These are phyloP conservation scores for Hypotaenidia okinawae DNA, from an alignment of 2,797 vertebrate genomes.

Conservation along the genomic window DNA sequence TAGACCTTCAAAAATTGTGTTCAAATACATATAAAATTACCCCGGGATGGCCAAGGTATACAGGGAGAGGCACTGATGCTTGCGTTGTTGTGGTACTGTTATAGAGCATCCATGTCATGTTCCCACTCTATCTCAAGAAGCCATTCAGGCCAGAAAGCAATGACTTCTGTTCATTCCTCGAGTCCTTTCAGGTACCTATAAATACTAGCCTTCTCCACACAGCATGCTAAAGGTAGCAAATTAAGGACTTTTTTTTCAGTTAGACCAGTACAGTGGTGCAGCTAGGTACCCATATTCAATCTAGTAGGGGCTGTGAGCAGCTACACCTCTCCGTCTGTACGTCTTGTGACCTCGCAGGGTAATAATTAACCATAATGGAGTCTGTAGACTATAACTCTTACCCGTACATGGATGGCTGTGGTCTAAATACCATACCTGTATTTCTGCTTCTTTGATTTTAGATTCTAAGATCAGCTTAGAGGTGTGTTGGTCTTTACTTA, in stretches of 20 bases:
- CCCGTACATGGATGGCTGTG: not conserved
- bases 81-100: not conserved
- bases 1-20: not conserved
- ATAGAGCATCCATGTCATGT: not conserved
- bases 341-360: not conserved
- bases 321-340: not conserved
- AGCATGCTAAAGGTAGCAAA: not conserved
- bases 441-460: slow-evolving; percentile 82
- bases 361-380: not conserved
- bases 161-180: not conserved
- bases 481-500: slow-evolving; percentile 80
- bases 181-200: not conserved
- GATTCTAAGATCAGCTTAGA: slow-evolving; percentile 80
- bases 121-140: not conserved
- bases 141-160: not conserved
- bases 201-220: not conserved
- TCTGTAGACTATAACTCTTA: not conserved
- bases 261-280: not conserved
- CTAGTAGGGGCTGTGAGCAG: not conserved
- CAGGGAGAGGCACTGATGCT: not conserved
- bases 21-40: not conserved
- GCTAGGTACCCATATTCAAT: not conserved
- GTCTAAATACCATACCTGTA: slow-evolving; percentile 72
- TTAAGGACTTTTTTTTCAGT: not conserved
- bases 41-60: not conserved